phyloP scores from a whole-genome alignment of 30 jellyfish, hydroid and myxozoan genomes.

The Hydractinia echinata region DNA sequence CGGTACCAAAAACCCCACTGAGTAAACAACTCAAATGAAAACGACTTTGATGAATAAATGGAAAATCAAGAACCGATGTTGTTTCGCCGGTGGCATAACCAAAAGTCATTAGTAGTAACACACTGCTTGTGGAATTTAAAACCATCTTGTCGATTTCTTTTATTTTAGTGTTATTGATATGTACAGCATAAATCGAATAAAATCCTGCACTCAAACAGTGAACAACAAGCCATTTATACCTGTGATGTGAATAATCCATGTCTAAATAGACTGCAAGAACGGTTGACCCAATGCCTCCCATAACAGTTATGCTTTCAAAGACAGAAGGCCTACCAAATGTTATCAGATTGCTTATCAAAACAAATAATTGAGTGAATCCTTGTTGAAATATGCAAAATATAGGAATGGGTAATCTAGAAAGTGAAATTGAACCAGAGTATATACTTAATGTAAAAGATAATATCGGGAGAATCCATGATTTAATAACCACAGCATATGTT shows the following conservation, averaged over 20 bases:
- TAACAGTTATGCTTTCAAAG: background rate
- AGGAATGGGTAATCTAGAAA: constrained; percentile 46
- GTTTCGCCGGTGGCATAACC: constrained; percentile 32
- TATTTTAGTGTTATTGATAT: background rate
- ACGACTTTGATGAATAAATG: background rate
- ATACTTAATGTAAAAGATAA: constrained; percentile 49
- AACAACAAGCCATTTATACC: constrained; percentile 51
- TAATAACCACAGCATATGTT: constrained; percentile 7
- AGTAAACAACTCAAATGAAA: constrained; percentile 19
- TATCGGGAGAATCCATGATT: constrained; percentile 56
- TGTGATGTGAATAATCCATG: background rate
- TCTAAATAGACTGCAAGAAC: background rate
- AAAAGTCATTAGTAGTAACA: background rate
- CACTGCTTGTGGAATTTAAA: constrained; percentile 16
- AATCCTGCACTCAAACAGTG: constrained; percentile 27
- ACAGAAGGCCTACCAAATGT: background rate
- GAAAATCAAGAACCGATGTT: constrained; percentile 1
- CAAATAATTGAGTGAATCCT: background rate
- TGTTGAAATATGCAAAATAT: constrained; percentile 28
- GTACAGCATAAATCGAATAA: constrained; percentile 16
- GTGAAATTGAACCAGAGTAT: constrained; percentile 65
- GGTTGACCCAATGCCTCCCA: background rate
- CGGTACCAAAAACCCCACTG: constrained; percentile 33
- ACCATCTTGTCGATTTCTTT: constrained; percentile 25
- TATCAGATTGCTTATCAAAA: background rate